phyloP scores from a whole-genome alignment of 2,113 vertebrate species.

The Crotalus horridus region DNA sequence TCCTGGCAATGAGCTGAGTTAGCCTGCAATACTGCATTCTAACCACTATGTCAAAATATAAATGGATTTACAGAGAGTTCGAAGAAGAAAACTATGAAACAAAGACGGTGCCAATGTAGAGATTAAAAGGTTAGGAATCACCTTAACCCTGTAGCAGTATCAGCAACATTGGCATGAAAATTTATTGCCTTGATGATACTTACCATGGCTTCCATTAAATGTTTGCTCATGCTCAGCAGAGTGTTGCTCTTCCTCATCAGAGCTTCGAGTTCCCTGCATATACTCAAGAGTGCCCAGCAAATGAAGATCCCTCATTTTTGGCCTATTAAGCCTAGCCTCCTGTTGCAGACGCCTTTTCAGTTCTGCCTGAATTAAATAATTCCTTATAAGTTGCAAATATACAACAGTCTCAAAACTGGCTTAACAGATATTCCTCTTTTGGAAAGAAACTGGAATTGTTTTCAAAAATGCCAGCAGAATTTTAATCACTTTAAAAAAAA shows the following conservation, averaged over 20 bases:
- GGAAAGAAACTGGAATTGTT: neutral
- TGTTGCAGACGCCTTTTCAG: conserved; percentile 60
- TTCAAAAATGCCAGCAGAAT: neutral
- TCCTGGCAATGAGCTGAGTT: neutral
- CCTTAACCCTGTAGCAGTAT: neutral
- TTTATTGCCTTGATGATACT: conserved; percentile 19
- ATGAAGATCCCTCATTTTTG: conserved; percentile 53
- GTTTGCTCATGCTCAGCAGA: conserved; percentile 38
- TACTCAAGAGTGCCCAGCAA: conserved; percentile 34
- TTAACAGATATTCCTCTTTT: neutral
- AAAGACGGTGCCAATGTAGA: neutral
- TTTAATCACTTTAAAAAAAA: neutral
- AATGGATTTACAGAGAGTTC: neutral
- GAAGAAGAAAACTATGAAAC: neutral
- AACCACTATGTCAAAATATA: neutral
- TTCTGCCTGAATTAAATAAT: conserved; percentile 66
- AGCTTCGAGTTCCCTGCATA: neutral
- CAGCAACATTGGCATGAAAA: neutral
- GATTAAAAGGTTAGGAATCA: neutral
- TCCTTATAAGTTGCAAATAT: conserved; percentile 6
- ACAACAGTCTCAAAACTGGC: too few species aligned
- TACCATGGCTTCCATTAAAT: conserved; percentile 51
- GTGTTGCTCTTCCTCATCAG: conserved; percentile 1
- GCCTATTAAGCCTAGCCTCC: conserved; percentile 57
- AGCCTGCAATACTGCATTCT: neutral